A percentile compares a stretch with the other conserved stretches of the same genome.
Evolutionary conservation across 2,113 vertebrate genomes (phyloP).

Genomic region (Eubucco bourcierii): DNA sequence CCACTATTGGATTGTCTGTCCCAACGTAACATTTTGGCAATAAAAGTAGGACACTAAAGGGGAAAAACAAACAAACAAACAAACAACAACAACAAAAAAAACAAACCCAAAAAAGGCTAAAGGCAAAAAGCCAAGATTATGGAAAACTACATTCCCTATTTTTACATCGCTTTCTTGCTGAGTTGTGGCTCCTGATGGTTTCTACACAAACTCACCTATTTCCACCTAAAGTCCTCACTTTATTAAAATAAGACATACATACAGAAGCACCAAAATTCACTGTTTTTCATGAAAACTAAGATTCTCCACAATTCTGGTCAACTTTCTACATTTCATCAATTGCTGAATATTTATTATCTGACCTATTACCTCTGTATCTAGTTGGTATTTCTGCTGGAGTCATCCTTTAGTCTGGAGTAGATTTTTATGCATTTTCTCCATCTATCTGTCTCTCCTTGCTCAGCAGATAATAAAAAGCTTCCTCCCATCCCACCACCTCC

Average conservation of each 20-base stretch:
- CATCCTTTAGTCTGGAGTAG: not conserved
- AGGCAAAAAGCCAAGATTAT: not conserved
- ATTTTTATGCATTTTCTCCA: not conserved
- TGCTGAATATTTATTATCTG: not conserved
- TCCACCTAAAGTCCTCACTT: not conserved
- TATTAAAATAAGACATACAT: not conserved
- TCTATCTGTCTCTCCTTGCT: not conserved
- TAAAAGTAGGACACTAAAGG: not conserved
- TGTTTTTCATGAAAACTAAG: not conserved
- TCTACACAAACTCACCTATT: too few species aligned
- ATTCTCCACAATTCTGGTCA: not conserved
- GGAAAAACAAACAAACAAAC: not conserved
- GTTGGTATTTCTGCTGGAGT: not conserved
- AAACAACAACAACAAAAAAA: not conserved
- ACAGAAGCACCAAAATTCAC: not conserved
- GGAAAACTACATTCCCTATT: not conserved
- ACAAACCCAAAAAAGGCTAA: not conserved
- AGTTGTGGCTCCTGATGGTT: not conserved
- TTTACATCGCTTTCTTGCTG: not conserved
- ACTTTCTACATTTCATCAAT: not conserved
- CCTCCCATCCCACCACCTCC: conserved; percentile 33
- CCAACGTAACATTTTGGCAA: not conserved
- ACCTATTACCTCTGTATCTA: not conserved
- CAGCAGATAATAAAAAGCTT: conserved; percentile 47
- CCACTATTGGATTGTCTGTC: not conserved